A percentile compares a stretch with the other conserved stretches of the same genome.
Evolutionary conservation across 2,888 invertebrate genomes (phyloP).

Genomic region (Barypeithes pellucidus): DNA sequence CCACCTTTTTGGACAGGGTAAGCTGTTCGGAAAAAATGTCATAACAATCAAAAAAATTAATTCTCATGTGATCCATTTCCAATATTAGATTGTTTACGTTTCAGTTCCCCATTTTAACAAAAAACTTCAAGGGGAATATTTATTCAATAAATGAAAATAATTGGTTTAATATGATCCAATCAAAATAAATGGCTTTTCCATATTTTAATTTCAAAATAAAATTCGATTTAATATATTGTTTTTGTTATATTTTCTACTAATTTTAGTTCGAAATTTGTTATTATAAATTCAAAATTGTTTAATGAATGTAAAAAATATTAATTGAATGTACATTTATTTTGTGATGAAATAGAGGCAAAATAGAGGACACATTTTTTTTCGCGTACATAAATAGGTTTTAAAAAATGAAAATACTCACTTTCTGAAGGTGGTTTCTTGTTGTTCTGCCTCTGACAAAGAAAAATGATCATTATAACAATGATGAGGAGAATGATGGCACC

Average conservation of each 20-base stretch:
- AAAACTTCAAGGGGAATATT: background rate
- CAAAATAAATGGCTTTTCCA: background rate
- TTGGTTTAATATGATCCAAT: background rate
- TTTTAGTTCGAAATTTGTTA: background rate
- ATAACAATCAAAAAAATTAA: too few relatives aligned
- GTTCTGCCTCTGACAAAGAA: conserved; percentile 83
- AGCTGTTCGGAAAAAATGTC: too few relatives aligned
- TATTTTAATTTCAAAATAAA: background rate
- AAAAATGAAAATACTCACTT: conserved; percentile 64
- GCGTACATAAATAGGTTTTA: too few relatives aligned
- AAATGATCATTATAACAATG: conserved; percentile 87
- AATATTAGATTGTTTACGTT: too few relatives aligned
- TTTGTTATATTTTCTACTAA: background rate
- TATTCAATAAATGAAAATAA: conserved; percentile 1
- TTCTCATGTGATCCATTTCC: too few relatives aligned
- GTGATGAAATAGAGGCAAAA: background rate
- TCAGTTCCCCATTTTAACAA: background rate
- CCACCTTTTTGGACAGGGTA: too few relatives aligned
- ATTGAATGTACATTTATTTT: background rate
- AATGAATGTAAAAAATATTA: background rate
- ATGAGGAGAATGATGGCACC: conserved; percentile 91
- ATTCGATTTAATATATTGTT: background rate
- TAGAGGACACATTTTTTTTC: background rate
- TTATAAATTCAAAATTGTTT: background rate
- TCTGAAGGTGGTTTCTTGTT: conserved; percentile 73